phyloP scores from a whole-genome alignment of 2,113 vertebrate species.

The Eptesicus fuscus region DNA sequence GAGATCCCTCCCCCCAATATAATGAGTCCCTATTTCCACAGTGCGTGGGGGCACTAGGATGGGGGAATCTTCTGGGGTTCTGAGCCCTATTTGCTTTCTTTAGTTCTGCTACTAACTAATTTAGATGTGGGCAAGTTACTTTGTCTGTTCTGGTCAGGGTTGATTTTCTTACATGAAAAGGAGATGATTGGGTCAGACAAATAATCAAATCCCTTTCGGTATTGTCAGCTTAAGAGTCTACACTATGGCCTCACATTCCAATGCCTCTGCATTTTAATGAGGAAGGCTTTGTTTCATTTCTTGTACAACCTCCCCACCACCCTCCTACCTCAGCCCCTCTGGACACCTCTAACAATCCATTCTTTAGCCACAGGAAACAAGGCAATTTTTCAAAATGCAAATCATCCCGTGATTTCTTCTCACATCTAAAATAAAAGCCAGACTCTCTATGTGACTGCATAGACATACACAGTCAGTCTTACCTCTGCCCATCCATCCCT shows the following conservation, averaged over 20 bases:
- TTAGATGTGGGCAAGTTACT: neutral
- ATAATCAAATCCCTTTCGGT: neutral
- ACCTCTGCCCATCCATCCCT: neutral
- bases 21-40: neutral
- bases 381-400: neutral
- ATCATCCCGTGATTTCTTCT: neutral
- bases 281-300: neutral
- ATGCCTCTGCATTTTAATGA: neutral
- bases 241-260: neutral
- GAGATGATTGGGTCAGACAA: neutral
- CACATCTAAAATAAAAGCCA: neutral
- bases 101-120: neutral
- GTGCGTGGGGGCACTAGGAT: neutral
- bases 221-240: neutral
- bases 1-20: rapidly evolving
- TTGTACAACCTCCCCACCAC: neutral
- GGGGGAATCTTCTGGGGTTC: neutral
- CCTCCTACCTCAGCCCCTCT: neutral
- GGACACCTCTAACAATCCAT: neutral
- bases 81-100: neutral
- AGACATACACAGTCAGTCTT: neutral
- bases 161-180: neutral
- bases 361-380: neutral
- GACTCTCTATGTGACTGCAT: rapidly evolving
- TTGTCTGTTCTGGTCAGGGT: neutral